These are phyloP conservation scores for Caranx melampygus DNA, from an alignment of 2,113 vertebrate genomes.

Conservation along the genomic window DNA sequence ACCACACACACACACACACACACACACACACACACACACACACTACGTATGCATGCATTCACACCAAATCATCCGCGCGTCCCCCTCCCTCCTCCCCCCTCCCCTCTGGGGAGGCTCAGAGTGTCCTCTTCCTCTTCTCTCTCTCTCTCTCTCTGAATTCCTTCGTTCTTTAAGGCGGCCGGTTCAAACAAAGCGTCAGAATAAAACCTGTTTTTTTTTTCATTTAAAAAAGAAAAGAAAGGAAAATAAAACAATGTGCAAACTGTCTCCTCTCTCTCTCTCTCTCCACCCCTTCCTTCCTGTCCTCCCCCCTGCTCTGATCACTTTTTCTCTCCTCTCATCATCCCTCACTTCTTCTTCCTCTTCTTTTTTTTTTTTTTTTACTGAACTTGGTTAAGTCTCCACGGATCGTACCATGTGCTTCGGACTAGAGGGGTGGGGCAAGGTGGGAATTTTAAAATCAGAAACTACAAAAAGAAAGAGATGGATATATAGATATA, in stretches of 20 bases:
- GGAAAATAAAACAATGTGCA: constrained; percentile 62
- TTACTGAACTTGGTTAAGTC: constrained; percentile 54
- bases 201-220: background rate
- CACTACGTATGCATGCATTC: constrained; percentile 67
- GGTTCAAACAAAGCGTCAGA: constrained; percentile 50
- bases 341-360: too few species aligned
- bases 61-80: constrained; percentile 69
- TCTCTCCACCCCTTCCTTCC: background rate
- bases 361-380: constrained; percentile 9
- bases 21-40: constrained; percentile 45
- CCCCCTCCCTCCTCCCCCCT: constrained; percentile 17
- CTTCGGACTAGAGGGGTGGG: constrained; percentile 1
- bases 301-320: background rate
- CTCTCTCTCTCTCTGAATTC: constrained; percentile 18
- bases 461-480: background rate
- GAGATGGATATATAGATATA: background rate
- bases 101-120: constrained; percentile 47
- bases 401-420: constrained; percentile 62
- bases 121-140: constrained; percentile 55
- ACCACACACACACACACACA: constrained; percentile 15
- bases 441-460: background rate
- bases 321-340: background rate
- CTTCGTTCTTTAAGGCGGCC: constrained; percentile 56
- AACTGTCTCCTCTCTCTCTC: constrained; percentile 27
- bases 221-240: background rate